phyloP scores from a whole-genome alignment of 2,113 vertebrate species.

The Aramus guarauna region DNA sequence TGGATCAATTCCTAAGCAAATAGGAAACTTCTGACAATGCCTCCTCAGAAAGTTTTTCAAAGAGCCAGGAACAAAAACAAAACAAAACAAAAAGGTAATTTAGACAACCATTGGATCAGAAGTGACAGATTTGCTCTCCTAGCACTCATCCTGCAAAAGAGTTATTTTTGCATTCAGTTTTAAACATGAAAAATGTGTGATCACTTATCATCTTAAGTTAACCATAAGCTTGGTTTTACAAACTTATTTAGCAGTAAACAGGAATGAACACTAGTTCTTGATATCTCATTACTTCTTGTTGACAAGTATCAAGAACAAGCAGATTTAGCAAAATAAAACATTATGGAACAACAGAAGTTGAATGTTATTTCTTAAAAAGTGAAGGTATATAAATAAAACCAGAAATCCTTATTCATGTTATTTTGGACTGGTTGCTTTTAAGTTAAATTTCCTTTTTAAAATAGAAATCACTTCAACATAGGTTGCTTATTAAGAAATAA shows the following conservation, averaged over 20 bases:
- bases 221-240: neutral
- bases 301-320: neutral
- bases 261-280: neutral
- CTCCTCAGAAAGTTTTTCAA: neutral
- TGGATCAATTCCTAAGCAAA: slow-evolving; percentile 16
- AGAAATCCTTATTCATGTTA: neutral
- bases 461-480: neutral
- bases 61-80: neutral
- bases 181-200: neutral
- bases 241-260: neutral
- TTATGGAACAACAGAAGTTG: neutral
- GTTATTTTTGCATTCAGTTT: neutral
- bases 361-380: neutral
- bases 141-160: neutral
- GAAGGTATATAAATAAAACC: neutral
- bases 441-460: neutral
- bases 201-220: neutral
- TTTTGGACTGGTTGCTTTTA: neutral
- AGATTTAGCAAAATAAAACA: neutral
- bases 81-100: neutral
- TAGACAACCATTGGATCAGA: neutral
- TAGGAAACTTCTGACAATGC: neutral
- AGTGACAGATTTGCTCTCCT: neutral
- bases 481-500: neutral
- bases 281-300: neutral